Evolutionary conservation across 1,140 invertebrate genomes (phyloP).

Genomic region (Hyposmocoma kahamanoa): DNA sequence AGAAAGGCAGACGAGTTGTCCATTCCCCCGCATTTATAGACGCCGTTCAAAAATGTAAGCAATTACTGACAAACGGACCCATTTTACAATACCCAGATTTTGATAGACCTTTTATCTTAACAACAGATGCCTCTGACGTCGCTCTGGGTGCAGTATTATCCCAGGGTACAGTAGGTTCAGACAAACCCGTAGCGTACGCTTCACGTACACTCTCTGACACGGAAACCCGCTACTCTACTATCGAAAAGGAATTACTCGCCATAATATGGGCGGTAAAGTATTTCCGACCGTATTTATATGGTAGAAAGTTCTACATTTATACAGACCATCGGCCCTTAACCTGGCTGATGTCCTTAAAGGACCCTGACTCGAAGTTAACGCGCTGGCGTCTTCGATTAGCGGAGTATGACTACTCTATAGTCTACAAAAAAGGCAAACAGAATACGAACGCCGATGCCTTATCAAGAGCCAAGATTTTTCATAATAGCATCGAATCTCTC

Average conservation of each 20-base stretch:
- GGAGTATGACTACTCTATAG: conserved; percentile 7
- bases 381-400: conserved; percentile 20
- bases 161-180: conserved; percentile 10
- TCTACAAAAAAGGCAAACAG: conserved; percentile 6
- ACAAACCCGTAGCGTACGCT: conserved; percentile 19
- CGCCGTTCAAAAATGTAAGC: conserved; percentile 14
- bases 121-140: conserved; percentile 23
- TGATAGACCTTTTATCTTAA: conserved; percentile 21
- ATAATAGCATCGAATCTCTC: not conserved
- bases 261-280: conserved; percentile 15
- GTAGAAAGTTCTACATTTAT: conserved; percentile 13
- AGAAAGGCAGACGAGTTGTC: conserved; percentile 22
- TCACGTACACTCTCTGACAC: conserved; percentile 10
- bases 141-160: conserved; percentile 19
- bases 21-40: conserved; percentile 5
- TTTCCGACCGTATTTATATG: conserved; percentile 16
- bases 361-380: conserved; percentile 28
- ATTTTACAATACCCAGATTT: conserved; percentile 17
- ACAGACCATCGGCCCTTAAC: conserved; percentile 16
- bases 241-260: conserved; percentile 17
- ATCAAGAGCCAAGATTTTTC: conserved; percentile 9
- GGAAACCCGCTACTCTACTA: conserved; percentile 6
- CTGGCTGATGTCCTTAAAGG: conserved; percentile 59
- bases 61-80: conserved; percentile 7
- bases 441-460: conserved; percentile 13